Evolutionary conservation across 2,888 invertebrate species (phyloP).

Genomic region (Pristionchus japonicus): DNA sequence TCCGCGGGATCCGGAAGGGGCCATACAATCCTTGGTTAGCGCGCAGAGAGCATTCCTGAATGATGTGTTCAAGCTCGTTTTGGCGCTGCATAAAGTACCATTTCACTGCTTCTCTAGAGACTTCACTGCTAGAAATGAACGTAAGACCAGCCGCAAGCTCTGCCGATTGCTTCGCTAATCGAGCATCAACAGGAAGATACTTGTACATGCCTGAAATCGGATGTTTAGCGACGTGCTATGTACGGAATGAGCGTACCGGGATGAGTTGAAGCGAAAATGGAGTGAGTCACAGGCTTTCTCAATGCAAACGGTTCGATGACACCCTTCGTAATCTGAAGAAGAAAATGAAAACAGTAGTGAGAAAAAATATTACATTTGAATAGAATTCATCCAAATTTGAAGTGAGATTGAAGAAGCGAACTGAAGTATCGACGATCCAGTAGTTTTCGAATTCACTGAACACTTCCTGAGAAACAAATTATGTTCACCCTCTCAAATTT

Average conservation of each 20-base stretch:
- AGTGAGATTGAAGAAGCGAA: slow-evolving; percentile 29
- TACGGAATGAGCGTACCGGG: neutral
- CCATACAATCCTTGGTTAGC: slow-evolving; percentile 26
- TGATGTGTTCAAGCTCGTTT: neutral
- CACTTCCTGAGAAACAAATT: slow-evolving; percentile 12
- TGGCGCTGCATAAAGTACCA: neutral
- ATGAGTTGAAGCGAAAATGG: slow-evolving; percentile 36
- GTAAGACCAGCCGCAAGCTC: neutral
- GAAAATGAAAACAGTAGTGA: no score
- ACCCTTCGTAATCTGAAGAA: neutral
- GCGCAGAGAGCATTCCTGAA: slow-evolving; percentile 42
- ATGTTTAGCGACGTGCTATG: neutral
- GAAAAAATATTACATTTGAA: neutral
- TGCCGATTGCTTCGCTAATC: neutral
- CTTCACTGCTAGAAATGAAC: neutral
- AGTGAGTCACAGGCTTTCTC: neutral
- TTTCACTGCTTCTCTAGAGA: slow-evolving; percentile 36
- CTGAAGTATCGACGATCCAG: slow-evolving; percentile 45
- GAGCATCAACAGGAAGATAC: neutral
- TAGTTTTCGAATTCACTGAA: neutral
- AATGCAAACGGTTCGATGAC: slow-evolving; percentile 5
- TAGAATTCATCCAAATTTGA: neutral
- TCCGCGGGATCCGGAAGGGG: neutral
- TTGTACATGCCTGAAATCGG: slow-evolving; percentile 19
- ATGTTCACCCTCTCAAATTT: neutral